Conservation (phyloP, 2,888 invertebrate species). For the Drosophila subsilvestris region DNA sequence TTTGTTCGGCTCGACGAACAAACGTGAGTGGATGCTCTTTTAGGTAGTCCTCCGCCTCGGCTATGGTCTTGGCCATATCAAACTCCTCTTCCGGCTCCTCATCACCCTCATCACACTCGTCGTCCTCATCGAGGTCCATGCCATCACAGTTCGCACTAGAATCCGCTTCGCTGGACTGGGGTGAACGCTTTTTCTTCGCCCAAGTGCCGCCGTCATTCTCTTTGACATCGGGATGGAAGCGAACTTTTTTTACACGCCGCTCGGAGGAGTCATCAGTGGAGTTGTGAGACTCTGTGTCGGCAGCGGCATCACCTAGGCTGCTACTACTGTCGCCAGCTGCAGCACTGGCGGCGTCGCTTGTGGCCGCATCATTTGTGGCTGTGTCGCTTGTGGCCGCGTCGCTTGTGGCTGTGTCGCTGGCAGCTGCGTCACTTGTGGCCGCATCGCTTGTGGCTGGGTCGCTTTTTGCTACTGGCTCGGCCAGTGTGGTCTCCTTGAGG, state of each 20-base stretch:
- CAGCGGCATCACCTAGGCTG: constrained; percentile 10
- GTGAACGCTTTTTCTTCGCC: constrained; percentile 62
- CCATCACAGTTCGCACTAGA: constrained; percentile 53
- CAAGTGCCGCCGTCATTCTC: constrained; percentile 76
- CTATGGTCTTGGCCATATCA: constrained; percentile 72
- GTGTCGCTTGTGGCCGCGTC: too few species aligned
- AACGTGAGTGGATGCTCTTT: constrained; percentile 79
- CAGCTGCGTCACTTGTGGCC: too few species aligned
- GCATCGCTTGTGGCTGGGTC: background rate
- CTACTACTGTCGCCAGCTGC: constrained; percentile 34
- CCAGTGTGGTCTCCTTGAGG: constrained; percentile 80
- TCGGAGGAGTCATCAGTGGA: constrained; percentile 53
- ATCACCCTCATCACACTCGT: constrained; percentile 28
- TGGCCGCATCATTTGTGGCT: constrained; percentile 2
- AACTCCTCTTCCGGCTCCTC: constrained; percentile 73
- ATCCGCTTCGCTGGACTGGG: constrained; percentile 19
- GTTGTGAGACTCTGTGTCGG: constrained; percentile 39
- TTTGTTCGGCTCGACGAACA: constrained; percentile 65
- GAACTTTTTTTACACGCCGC: constrained; percentile 70
- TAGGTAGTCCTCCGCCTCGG: constrained; percentile 74
- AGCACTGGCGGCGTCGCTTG: constrained; percentile 19
- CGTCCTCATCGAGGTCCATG: constrained; percentile 64
- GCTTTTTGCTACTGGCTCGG: constrained; percentile 44
- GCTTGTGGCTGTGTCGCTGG: too few species aligned
- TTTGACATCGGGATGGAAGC: constrained; percentile 77